Base-by-base conservation (phyloP, 2,113 vertebrate species). In the Cottus gobio region DNA sequence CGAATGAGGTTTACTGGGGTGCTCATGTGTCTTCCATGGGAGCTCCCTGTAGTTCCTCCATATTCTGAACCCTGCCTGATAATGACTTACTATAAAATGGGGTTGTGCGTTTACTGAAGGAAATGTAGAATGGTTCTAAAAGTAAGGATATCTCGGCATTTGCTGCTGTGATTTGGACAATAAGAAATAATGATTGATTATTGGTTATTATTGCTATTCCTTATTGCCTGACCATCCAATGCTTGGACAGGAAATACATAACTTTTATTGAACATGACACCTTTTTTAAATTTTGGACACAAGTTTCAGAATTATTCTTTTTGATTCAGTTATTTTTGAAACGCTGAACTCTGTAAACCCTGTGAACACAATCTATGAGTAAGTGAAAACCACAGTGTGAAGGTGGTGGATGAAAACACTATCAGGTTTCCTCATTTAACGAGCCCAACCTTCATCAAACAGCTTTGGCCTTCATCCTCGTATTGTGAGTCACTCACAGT, bases 401-500 rank as follows among this genome's bases (percentile, higher is more conserved):
- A 66, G 57, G 71, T n/a, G 28, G 22, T 12, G 50, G 20, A 56
- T 46, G 15, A 71, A 77, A 65, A n/a, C 63, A 44, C 20, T 63
- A 28, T 81, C 62, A 8, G 56, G 50, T 87, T 84, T 76, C 52
- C 10, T 64, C 24, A 31, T 60, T 73, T 60, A 56, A 73, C 5
- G 0, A 69, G 56, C 57, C 57, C 52, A 39, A 22, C 79, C 62
- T 68, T 74, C 61, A 75, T 83, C 54, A 44, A 83, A 82, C 82
- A 60, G 37, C 83, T 61, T 61, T 58, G 75, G 42, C 78, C 83
- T 80, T 42, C 78, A 61, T 86, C 75, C 72, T 57, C 79, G 34
- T 56, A 46, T 70, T 75, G 75, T 87, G 89, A 92, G 79, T 91
- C 83, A 88, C 66, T 79, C 48, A 74, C 50, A 73, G 78, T 75